phyloP scores from a whole-genome alignment of 2,888 invertebrate species.

The Vesta saturnalis region DNA sequence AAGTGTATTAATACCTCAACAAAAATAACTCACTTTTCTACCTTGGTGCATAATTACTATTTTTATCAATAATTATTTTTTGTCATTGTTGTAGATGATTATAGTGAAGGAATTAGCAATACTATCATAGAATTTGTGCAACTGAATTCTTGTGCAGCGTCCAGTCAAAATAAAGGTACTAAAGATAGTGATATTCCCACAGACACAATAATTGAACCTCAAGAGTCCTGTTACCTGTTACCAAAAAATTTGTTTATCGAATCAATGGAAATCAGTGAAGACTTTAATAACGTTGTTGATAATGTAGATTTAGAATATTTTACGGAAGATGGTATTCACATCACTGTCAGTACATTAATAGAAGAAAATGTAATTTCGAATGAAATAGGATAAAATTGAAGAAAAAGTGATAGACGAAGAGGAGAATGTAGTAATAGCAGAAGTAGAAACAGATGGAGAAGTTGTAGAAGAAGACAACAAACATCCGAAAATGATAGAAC shows the following conservation, averaged over 20 bases:
- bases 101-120: too few species aligned
- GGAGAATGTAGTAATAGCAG: too few species aligned
- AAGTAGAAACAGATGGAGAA: too few species aligned
- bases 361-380: background rate
- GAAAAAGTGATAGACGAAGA: background rate
- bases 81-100: background rate
- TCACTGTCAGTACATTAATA: background rate
- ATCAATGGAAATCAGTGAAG: background rate
- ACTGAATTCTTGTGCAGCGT: background rate
- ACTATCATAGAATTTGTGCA: background rate
- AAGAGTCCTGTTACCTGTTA: background rate
- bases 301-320: background rate
- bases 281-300: background rate
- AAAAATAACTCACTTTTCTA: background rate
- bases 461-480: background rate
- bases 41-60: too few species aligned
- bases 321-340: background rate
- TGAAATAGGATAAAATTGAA: background rate
- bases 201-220: background rate
- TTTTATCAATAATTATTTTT: background rate
- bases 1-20: too few species aligned
- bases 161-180: background rate
- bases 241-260: background rate
- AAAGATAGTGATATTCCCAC: background rate
- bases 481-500: background rate